These are phyloP conservation scores for Poecilia picta DNA, from an alignment of 2,797 vertebrate species.

Conservation along the genomic window DNA sequence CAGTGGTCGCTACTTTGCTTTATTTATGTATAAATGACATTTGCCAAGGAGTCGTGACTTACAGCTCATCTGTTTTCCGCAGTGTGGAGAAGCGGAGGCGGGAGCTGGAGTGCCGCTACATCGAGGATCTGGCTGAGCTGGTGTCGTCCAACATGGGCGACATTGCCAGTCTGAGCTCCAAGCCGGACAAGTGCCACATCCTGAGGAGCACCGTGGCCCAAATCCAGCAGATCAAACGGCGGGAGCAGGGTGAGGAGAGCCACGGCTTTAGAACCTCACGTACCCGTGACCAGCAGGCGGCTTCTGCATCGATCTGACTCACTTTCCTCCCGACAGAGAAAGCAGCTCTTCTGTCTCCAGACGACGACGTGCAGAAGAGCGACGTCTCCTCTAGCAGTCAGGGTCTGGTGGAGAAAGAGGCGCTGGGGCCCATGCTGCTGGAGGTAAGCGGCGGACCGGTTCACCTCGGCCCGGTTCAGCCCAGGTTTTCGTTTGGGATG, in stretches of 20 bases:
- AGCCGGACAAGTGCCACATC: slow-evolving; percentile 96
- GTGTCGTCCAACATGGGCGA: slow-evolving; percentile 93
- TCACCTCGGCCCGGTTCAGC: too few relatives aligned
- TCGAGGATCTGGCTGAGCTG: slow-evolving; percentile 94
- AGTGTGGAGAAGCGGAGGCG: slow-evolving; percentile 92
- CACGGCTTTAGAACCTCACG: neutral
- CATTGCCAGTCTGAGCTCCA: slow-evolving; percentile 91
- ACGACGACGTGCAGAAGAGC: slow-evolving; percentile 93
- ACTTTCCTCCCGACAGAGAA: slow-evolving; percentile 79
- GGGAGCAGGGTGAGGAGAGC: slow-evolving; percentile 87
- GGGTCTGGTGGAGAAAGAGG: slow-evolving; percentile 92
- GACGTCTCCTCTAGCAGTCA: slow-evolving; percentile 96
- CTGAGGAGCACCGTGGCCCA: slow-evolving; percentile 93
- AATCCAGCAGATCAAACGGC: slow-evolving; percentile 95
- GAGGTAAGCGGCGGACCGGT: slow-evolving; percentile 78
- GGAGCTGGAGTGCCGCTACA: slow-evolving; percentile 93
- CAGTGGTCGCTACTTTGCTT: neutral
- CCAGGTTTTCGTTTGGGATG: too few relatives aligned
- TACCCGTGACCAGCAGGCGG: neutral
- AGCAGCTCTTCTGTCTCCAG: slow-evolving; percentile 80
- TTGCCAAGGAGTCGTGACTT: neutral
- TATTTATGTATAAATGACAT: neutral
- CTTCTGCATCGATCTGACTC: slow-evolving; percentile 1
- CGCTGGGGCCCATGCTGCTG: slow-evolving; percentile 90
- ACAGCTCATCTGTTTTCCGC: neutral